These are phyloP conservation scores for Priocnemis perturbator DNA, from an alignment of 2,888 invertebrate genomes.

Conservation along the genomic window DNA sequence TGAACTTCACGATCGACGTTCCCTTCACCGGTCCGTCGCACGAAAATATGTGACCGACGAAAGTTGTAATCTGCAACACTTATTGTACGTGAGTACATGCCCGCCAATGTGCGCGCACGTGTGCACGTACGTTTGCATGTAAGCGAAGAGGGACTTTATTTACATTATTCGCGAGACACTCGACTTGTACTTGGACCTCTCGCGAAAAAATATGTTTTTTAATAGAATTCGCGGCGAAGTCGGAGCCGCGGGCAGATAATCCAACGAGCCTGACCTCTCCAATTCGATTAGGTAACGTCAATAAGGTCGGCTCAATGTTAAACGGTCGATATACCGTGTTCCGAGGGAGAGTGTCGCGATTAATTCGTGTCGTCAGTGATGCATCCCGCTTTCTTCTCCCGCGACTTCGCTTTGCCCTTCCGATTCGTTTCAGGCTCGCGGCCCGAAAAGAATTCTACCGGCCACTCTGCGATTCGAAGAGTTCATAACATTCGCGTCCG, in stretches of 20 bases:
- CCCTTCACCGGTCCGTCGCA: too few species aligned
- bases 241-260: constrained; percentile 46
- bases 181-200: constrained; percentile 34
- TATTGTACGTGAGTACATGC: too few species aligned
- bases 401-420: neutral
- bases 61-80: too few species aligned
- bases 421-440: neutral
- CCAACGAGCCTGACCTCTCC: constrained; percentile 67
- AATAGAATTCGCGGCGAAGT: constrained; percentile 36
- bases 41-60: too few species aligned
- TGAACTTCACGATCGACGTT: too few species aligned
- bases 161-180: constrained; percentile 14
- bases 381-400: neutral
- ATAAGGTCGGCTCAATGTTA: constrained; percentile 70
- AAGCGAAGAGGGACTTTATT: neutral
- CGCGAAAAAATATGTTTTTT: constrained; percentile 54
- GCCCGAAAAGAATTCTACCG: too few species aligned
- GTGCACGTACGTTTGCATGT: too few species aligned
- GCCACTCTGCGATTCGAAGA: too few species aligned
- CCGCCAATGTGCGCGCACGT: too few species aligned
- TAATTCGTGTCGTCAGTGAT: neutral
- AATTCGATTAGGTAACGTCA: constrained; percentile 70
- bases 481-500: too few species aligned
- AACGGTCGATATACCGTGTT: constrained; percentile 48
- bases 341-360: neutral